phyloP scores from a whole-genome alignment of 2,113 vertebrate genomes.

The Apteryx mantelli region DNA sequence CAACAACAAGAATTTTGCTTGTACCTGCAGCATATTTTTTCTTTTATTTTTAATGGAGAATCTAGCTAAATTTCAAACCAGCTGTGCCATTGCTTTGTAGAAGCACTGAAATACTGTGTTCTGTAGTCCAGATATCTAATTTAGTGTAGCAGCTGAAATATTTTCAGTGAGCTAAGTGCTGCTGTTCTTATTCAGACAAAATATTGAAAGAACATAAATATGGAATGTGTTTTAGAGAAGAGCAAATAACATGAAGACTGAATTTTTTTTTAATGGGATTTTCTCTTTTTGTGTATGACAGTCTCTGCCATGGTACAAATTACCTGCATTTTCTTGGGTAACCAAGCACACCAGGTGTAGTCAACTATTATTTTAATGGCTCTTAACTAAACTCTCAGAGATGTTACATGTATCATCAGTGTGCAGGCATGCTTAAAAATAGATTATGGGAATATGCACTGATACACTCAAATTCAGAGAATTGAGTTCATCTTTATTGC shows the following conservation, averaged over 20 bases:
- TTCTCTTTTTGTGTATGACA: neutral
- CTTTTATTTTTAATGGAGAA: neutral
- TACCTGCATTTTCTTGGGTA: neutral
- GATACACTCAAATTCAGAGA: neutral
- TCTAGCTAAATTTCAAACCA: neutral
- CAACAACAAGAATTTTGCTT: neutral
- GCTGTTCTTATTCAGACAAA: neutral
- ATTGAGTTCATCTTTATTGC: neutral
- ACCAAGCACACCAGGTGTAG: neutral
- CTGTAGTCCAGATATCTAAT: neutral
- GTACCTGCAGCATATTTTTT: neutral
- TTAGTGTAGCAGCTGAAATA: neutral
- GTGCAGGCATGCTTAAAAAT: neutral
- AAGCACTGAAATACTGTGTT: neutral
- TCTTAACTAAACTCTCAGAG: neutral
- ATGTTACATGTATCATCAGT: fast-evolving
- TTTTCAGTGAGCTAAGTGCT: fast-evolving
- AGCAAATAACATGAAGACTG: neutral
- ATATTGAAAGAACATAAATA: neutral
- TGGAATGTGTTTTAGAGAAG: neutral
- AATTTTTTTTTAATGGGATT: neutral
- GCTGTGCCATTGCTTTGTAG: neutral
- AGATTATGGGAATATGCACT: neutral
- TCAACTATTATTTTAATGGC: neutral
- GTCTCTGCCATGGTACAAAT: neutral